A percentile compares a stretch with the other conserved stretches of the same genome.
Evolutionary conservation across 2,888 invertebrate species (phyloP).

Genomic region (Pachycephus smyrnensis): DNA sequence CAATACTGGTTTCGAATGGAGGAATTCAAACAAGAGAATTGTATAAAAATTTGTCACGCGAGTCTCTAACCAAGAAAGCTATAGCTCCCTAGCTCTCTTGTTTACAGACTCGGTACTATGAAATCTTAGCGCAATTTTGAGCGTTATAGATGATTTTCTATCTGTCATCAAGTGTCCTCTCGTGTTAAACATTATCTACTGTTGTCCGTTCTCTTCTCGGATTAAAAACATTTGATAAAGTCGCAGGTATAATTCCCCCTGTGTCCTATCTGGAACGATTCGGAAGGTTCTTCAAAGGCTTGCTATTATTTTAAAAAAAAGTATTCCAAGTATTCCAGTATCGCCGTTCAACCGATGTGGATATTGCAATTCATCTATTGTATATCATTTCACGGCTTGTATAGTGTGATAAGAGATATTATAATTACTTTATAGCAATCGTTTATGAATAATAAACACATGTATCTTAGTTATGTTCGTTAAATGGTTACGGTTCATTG

Average conservation of each 20-base stretch:
- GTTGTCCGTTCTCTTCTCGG: neutral
- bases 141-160: neutral
- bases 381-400: conserved; percentile 35
- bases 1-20: neutral
- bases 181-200: neutral
- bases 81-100: conserved; percentile 34
- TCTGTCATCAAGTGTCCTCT: neutral
- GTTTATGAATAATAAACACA: conserved; percentile 14
- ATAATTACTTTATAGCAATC: conserved; percentile 7
- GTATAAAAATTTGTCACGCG: conserved; percentile 14
- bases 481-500: conserved; percentile 22
- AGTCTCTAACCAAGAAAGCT: conserved; percentile 37
- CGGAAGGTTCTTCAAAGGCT: neutral
- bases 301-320: conserved; percentile 4
- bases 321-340: conserved; percentile 27
- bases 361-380: conserved; percentile 27
- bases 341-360: conserved; percentile 22
- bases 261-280: neutral
- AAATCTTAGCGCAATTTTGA: neutral
- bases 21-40: conserved; percentile 1
- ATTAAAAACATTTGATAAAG: neutral
- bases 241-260: neutral
- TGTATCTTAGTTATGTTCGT: conserved; percentile 18
- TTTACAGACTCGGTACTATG: conserved; percentile 35
- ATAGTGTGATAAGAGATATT: conserved; percentile 27